phyloP scores from a whole-genome alignment of 2,888 invertebrate genomes.

The Pseudococcus longispinus region DNA sequence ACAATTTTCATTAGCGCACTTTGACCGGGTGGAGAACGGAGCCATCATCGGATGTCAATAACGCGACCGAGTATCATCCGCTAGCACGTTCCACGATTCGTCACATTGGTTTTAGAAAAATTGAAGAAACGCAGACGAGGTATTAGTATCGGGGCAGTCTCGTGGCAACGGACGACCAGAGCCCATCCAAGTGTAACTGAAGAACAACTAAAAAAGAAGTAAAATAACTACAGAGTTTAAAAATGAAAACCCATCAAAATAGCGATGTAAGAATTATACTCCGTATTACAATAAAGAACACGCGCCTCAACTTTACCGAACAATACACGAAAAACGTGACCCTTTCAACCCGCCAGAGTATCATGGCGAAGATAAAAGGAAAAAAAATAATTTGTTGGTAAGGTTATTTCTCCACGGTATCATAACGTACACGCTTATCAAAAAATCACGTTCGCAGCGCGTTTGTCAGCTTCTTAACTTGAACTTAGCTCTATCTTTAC shows the following conservation, averaged over 20 bases:
- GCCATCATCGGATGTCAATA: slow-evolving; percentile 53
- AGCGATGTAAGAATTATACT: slow-evolving; percentile 53
- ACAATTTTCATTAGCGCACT: slow-evolving; percentile 55
- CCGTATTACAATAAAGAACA: slow-evolving; percentile 54
- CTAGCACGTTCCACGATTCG: slow-evolving; percentile 59
- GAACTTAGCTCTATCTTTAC: slow-evolving; percentile 57
- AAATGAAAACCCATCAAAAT: slow-evolving; percentile 55
- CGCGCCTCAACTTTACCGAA: slow-evolving; percentile 56
- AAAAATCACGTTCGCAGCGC: slow-evolving; percentile 55
- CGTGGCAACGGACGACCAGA: slow-evolving; percentile 56
- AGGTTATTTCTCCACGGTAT: slow-evolving; percentile 56
- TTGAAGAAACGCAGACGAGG: slow-evolving; percentile 52
- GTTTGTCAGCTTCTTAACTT: slow-evolving; percentile 56
- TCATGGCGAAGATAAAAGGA: slow-evolving; percentile 32
- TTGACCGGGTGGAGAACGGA: slow-evolving; percentile 46
- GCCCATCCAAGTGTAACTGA: slow-evolving; percentile 54
- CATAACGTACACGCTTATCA: slow-evolving; percentile 55
- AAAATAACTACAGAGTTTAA: slow-evolving; percentile 35
- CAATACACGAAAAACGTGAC: slow-evolving; percentile 55
- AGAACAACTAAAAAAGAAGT: slow-evolving; percentile 45
- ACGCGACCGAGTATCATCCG: slow-evolving; percentile 46
- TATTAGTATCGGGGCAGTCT: slow-evolving; percentile 52
- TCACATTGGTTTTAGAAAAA: slow-evolving; percentile 59
- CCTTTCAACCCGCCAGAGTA: slow-evolving; percentile 55
- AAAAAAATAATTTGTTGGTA: slow-evolving; percentile 54